Conservation (phyloP, 1,140 invertebrate species). For the Macrotrachela quadricornifera region DNA sequence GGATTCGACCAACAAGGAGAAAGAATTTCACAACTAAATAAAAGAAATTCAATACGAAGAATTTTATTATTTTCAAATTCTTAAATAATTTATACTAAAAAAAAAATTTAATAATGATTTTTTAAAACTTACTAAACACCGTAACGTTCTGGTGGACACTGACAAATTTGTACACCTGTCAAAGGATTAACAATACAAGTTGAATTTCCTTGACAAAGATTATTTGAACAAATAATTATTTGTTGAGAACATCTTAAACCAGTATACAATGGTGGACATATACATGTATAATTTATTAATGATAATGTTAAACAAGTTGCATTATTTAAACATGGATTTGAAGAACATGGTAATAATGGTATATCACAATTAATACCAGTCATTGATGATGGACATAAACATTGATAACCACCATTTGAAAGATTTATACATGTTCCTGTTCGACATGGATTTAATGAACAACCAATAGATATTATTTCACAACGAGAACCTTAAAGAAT, state of each 20-base stretch:
- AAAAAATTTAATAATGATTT: too few species aligned
- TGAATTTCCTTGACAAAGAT: not conserved
- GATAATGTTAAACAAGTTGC: conserved; percentile 43
- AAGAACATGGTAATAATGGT: conserved; percentile 47
- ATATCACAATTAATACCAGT: conserved; percentile 9
- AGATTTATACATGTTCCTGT: conserved; percentile 1
- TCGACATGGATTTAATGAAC: conserved; percentile 42
- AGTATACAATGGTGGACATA: conserved; percentile 13
- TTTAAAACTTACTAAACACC: too few species aligned
- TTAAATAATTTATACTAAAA: too few species aligned
- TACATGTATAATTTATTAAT: conserved; percentile 1
- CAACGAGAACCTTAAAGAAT: conserved; percentile 29
- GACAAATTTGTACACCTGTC: too few species aligned
- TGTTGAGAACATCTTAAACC: conserved; percentile 42
- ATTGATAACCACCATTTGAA: conserved; percentile 8
- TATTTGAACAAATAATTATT: conserved; percentile 72
- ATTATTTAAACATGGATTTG: conserved; percentile 54
- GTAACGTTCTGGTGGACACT: too few species aligned
- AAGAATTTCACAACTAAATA: too few species aligned
- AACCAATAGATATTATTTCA: conserved; percentile 21
- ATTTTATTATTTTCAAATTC: too few species aligned
- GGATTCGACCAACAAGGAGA: conserved; percentile 4
- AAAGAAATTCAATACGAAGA: too few species aligned
- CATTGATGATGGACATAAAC: conserved; percentile 11
- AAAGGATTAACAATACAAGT: too few species aligned